Base-by-base conservation (phyloP, 1,140 invertebrate species). In the Eurytemora carolleeae region DNA sequence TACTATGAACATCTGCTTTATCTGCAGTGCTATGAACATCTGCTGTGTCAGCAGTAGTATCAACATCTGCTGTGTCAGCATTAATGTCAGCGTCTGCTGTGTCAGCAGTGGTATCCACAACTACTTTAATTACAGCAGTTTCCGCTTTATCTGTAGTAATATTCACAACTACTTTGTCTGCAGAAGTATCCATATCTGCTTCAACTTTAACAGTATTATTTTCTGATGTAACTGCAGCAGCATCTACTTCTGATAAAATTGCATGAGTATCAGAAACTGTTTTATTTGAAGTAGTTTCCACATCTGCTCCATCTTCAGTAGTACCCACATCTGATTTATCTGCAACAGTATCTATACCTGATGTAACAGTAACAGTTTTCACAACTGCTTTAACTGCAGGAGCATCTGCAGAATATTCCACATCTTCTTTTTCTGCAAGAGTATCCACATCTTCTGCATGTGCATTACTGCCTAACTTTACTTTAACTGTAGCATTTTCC, bases 161-260 rank as follows among this genome's bases (percentile, higher is more conserved):
- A 44, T 7, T 12, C n/a, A 44, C 7, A 12, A 12, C n/a, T 7
- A 44, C 31, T 12, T 44, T n/a, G n/a, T 7, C 31, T n/a, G n/a
- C n/a, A 26, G 17, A 31, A 26, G 24, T 16, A n/a, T n/a, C n/a
- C n/a, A n/a, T n/a, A 12, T 25, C 0, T 15, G 58, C 53, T 25
- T 26, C 57, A 26, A 18, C 21, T 3, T 1, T 3, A 12, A 58
- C 57, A 25, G 55, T 57, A 44, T 7, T 12, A 19, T 58, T 55
- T 63, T 63, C 26, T 17, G 24, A 53, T 17, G 58, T 57, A 7
- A 12, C 53, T 55, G 65, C 65, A 22, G 23, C 57, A n/a, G 24
- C 54, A 15, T 62, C 52, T 23, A 22, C 25, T 21, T 7, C 57
- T 31, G 52, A n/a, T 3, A 61, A 63, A 1, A 44, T 52, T 22